Evolutionary conservation across 2,797 vertebrate genomes (phyloP), one percentile per base, ranked within the genome.

Genomic region (Parambassis ranga): DNA sequence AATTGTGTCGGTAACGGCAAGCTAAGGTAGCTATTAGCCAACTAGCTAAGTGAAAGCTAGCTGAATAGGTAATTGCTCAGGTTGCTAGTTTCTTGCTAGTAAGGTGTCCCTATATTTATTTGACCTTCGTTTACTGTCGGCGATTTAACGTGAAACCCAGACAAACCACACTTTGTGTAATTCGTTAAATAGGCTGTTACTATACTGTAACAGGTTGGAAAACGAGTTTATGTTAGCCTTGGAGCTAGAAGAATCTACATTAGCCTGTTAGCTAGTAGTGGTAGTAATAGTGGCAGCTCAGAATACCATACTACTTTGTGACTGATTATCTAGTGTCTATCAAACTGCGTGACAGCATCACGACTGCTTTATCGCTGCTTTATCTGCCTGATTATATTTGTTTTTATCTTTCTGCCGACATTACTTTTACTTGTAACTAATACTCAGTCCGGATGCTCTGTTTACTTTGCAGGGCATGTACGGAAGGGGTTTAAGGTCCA

Each of bases 41-140:
- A 44, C 57, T 57, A 72, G 86, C 78, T 82, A 81, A 66, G 51
- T 63, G 43, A 60, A 44, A 73, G 79, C 75, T 82, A 67, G 41
- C 59, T 69, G 44, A 43, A 50, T 35, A 58, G 38, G 43, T 72
- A 63, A 55, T 46, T 77, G 49, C 32, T 44, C 31, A 55, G 37
- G 59, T 20, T 72, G 58, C 32, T 78, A 27, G 14, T 73, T 70
- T 73, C 3, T 56, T 48, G 28, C 22, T 48, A 14, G 18, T 64
- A 47, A n/a, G 56, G 4, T 48, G 15, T 58, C 22, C 24, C 14
- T 7, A 5, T 50, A 18, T 18, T 33, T 28, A 20, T 66, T 0
- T 36, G 1, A 32, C 19, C n/a, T 9, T 43, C 4, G 1, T 5
- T 28, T 37, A 7, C 4, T 71, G 19, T 23, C 20, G 20, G 38